These are phyloP conservation scores for Nycticorax nycticorax DNA, from an alignment of 2,113 vertebrate genomes.

Conservation along the genomic window DNA sequence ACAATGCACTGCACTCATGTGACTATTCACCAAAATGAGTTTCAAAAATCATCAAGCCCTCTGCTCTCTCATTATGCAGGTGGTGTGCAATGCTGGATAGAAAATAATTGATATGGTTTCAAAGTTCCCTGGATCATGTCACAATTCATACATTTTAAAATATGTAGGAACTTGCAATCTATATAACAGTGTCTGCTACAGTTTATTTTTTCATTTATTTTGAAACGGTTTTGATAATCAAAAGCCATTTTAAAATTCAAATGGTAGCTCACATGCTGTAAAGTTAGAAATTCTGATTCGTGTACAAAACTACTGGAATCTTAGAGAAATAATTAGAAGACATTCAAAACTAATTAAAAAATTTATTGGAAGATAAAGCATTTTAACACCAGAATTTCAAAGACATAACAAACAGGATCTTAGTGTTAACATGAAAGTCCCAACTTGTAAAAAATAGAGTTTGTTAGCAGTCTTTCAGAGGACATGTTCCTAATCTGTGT, in stretches of 20 bases:
- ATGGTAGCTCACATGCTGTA: neutral
- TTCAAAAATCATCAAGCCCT: slow-evolving; percentile 21
- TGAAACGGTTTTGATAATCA: neutral
- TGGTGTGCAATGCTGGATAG: slow-evolving; percentile 15
- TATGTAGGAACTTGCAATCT: neutral
- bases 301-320: neutral
- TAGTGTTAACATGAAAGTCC: neutral
- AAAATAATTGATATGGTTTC: slow-evolving; percentile 27
- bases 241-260: slow-evolving; percentile 20
- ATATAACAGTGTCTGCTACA: neutral
- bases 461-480: neutral
- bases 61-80: slow-evolving; percentile 27
- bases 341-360: neutral
- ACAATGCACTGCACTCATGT: neutral
- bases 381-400: neutral
- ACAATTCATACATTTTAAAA: slow-evolving; percentile 15
- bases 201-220: neutral
- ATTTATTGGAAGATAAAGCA: neutral
- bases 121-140: neutral
- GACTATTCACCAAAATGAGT: neutral
- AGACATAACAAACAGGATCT: neutral
- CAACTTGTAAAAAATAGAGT: neutral
- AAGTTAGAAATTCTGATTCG: neutral
- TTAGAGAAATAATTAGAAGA: neutral
- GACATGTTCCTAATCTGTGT: neutral